Base-by-base conservation (phyloP, 2,113 vertebrate genomes). In the Labeo rohita region DNA sequence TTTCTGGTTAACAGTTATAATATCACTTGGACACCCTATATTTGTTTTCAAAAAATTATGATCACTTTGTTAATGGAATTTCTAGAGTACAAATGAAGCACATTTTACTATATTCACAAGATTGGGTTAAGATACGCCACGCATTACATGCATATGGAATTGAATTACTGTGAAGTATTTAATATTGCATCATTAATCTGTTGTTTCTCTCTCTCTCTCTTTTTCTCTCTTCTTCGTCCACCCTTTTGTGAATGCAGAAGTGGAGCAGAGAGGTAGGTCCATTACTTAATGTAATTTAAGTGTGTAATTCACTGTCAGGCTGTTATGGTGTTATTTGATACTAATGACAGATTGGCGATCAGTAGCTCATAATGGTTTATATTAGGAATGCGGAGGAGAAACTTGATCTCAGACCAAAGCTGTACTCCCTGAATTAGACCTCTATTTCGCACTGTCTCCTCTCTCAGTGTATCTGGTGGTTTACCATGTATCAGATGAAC, bases 261-360 rank as follows among this genome's bases (percentile, higher is more conserved):
- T 99, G 91, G 98, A 99, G 96, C 97, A 99, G 96, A 98, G 97
- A 98, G 97, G 98, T 99, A 96, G 97, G 97, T 96, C 94, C 95
- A 90, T 87, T 83, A 73, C 88, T 83, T 89, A 89, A 89, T 89
- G 86, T 63, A 50, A 76, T 89, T 89, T 87, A 85, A 89, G 73
- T 87, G 80, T 84, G 83, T 89, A 84, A 89, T 87, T 87, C 83
- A 79, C 88, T 84, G 85, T 85, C 88, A 87, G 86, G 83, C 83
- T 87, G 73, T 87, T 87, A 78, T 84, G 80, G 63, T 36, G 88
- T 85, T 87, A 89, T 85, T 78, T 70, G 80, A 89, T 89, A 82
- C 88, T 87, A 85, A 87, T 86, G 68, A 85, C 88, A 85, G 86
- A 87, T 89, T 87, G 88, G 83, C 78, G 88, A 89, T 89, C 88